phyloP scores from a whole-genome alignment of 2,888 invertebrate genomes.

The Stegophylla sp. region DNA sequence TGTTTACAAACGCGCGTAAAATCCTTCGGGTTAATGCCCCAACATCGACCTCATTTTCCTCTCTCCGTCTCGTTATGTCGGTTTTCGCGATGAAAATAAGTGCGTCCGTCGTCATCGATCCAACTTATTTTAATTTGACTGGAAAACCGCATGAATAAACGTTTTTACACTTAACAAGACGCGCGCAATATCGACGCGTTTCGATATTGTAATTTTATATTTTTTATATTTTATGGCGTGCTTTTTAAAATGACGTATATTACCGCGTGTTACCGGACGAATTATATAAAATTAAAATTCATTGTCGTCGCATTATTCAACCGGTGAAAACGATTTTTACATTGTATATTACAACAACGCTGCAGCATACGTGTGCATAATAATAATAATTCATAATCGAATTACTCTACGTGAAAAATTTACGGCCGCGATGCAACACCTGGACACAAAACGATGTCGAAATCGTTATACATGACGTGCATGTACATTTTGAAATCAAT shows the following conservation, averaged over 20 bases:
- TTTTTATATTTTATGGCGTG: too few species aligned
- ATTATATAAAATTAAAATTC: background rate
- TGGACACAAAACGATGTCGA: conserved; percentile 30
- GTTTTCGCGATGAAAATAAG: background rate
- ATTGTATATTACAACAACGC: too few species aligned
- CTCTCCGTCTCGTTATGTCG: background rate
- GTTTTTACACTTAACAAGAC: too few species aligned
- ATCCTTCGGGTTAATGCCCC: conserved; percentile 54
- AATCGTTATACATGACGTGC: background rate
- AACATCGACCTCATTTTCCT: conserved; percentile 45
- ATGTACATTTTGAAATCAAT: background rate
- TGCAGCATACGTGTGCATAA: background rate
- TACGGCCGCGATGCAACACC: conserved; percentile 2
- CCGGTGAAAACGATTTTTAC: background rate
- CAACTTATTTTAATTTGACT: too few species aligned
- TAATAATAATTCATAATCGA: conserved; percentile 26
- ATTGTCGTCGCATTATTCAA: background rate
- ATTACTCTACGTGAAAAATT: conserved; percentile 36
- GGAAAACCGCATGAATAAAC: too few species aligned
- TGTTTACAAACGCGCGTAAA: conserved; percentile 49
- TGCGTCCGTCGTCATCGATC: background rate
- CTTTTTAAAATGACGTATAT: too few species aligned
- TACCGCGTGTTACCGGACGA: background rate
- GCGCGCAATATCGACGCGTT: too few species aligned
- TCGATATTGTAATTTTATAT: too few species aligned